These are phyloP conservation scores for Bombus polaris DNA, from an alignment of 1,140 invertebrate species.

Conservation along the genomic window DNA sequence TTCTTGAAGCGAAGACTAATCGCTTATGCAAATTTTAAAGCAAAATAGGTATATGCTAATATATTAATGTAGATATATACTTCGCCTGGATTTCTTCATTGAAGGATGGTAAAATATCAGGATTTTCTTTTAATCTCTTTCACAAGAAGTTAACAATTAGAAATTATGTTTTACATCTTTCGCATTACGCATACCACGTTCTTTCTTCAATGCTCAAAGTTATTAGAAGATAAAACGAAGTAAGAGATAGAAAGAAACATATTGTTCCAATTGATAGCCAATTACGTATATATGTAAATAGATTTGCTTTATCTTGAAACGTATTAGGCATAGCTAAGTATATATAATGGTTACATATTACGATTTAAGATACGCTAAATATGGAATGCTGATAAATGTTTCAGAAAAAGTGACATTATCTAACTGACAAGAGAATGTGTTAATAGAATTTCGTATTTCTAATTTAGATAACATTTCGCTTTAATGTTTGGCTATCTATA, in stretches of 20 bases:
- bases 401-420: background rate
- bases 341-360: background rate
- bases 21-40: too few relatives aligned
- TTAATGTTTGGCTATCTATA: too few relatives aligned
- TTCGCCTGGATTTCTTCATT: too few relatives aligned
- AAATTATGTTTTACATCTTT: too few relatives aligned
- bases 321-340: background rate
- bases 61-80: too few relatives aligned
- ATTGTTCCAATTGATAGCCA: background rate
- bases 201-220: background rate
- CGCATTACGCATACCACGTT: background rate
- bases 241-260: background rate
- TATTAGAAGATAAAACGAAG: background rate
- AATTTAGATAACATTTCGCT: background rate
- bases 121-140: too few relatives aligned
- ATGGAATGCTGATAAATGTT: background rate
- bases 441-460: background rate
- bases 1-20: too few relatives aligned
- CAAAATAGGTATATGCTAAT: too few relatives aligned
- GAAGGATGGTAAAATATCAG: too few relatives aligned
- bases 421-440: background rate
- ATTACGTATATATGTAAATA: background rate
- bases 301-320: background rate
- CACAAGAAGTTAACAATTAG: too few relatives aligned
- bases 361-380: background rate